These are phyloP conservation scores for Bergia sp. DNA, from an alignment of 92 coral and sea anemone genomes.

Conservation along the genomic window DNA sequence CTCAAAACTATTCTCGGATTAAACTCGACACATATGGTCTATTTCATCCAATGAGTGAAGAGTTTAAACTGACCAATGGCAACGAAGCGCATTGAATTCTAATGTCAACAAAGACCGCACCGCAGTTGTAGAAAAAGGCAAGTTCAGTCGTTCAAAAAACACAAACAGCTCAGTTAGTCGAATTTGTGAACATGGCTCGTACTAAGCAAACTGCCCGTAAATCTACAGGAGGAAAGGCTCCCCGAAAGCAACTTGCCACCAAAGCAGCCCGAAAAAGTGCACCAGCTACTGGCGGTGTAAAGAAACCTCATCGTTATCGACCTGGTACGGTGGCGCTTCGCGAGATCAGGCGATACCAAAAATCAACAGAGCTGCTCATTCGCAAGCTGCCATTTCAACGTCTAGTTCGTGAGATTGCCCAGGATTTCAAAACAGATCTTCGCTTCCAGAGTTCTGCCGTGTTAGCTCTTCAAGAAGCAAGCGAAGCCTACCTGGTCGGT, in stretches of 20 bases:
- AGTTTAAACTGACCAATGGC: conserved; percentile 10
- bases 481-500: conserved; percentile 99
- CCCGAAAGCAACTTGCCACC: no score
- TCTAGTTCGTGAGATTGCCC: no score
- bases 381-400: no score
- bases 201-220: no score
- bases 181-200: conserved; percentile 11
- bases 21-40: conserved; percentile 20
- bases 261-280: no score
- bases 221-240: no score
- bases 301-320: no score
- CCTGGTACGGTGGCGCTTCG: no score
- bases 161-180: conserved; percentile 5
- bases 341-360: conserved; percentile 95
- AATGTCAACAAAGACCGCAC: conserved; percentile 14
- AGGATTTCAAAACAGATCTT: no score
- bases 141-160: conserved; percentile 16
- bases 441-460: conserved; percentile 99
- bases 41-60: conserved; percentile 2
- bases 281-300: no score
- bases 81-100: conserved; percentile 14
- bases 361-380: conserved; percentile 88
- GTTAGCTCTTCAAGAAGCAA: conserved; percentile 97
- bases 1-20: no score
- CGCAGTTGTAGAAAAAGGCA: conserved; percentile 26